Evolutionary conservation across 2,113 vertebrate genomes (phyloP), one percentile per base, ranked within the genome.

Genomic region (Heterochromis multidens): DNA sequence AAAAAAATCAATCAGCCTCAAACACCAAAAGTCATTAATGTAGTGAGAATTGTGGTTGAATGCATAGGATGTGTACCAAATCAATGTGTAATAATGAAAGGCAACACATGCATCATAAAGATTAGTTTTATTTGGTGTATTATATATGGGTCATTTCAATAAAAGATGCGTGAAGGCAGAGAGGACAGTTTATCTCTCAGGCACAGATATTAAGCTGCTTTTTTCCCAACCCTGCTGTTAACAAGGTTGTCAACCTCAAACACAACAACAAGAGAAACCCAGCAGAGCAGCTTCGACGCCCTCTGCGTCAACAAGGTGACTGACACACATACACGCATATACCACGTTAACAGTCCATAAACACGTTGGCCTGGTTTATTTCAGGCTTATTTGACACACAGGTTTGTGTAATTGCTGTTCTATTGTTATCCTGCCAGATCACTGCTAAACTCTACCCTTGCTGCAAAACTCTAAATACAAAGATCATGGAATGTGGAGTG

Each of bases 231-330:
- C 58, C 77, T 74, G 81, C 84, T 79, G 89, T 87, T 91, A 91
- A 91, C 87, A 87, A 87, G 86, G 83, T 56, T 81, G 88, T 86
- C 87, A 93, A 92, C 35, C 80, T 79, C 77, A 78, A 49, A 84
- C 61, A 60, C 27, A 33, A 83, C 81, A 86, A 85, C 57, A 61
- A 70, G 70, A 14, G 43, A 82, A 81, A 77, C 52, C 63, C 67
- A 54, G 59, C 33, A 81, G 84, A 79, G 90, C 6, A 2, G 62
- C 65, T 72, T 81, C 25, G 56, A 72, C 52, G 31, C 49, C 76
- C 43, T 82, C 21, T 84, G 82, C 3, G 10, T 29, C 61, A 62
- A 31, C 65, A 81, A 72, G 79, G 86, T 70, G 81, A 84, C 62
- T 63, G n/a, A 80, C 72, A 78, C 9, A 63, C 29, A 57, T 43